Base-by-base conservation (phyloP, 2,797 vertebrate species). In the Allobates femoralis region DNA sequence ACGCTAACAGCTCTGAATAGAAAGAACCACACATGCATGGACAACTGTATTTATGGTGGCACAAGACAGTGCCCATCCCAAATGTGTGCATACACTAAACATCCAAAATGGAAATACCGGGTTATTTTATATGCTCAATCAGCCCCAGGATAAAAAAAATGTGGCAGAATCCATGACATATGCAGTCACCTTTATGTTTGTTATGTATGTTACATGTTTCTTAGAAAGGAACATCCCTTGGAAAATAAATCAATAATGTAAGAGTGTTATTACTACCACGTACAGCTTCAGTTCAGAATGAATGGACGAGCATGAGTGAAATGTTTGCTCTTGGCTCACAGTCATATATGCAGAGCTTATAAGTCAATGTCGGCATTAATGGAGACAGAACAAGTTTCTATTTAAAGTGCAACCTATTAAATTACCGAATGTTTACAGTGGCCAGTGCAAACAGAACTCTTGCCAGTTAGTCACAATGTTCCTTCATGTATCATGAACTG, bases 391-490 rank as follows among this genome's bases (percentile, higher is more conserved):
- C 56, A 58, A 37, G 21, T 46, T 23, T 75, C 81, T 80, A 88
- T 85, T 86, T 76, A 80, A 79, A 83, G 87, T 26, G 21, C 15
- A 15, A 18, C 50, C 53, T 28, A 58, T 46, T 56, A 11, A 14
- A 0, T 18, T 7, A 46, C 23, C 5, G 77, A 60, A 77, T 30
- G 3, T 26, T n/a, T 28, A 71, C 81, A 60, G 28, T 58, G 56
- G 32, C 46, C 73, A 28, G 30, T 53, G 53, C 66, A 32, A 3
- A 60, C 7, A 28, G 6, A 69, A 46, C 62, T 41, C 74, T 21
- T 67, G 62, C 75, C 75, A 76, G n/a, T 19, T 30, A 76, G 85
- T 81, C 85, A 82, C 79, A 81, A 76, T 60, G 50, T 75, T 67
- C 14, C 55, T 30, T 83, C 34, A 53, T 73, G 67, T 16, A 69